Base-by-base conservation (phyloP, 2,113 vertebrate species). In the Triplophysa siluroides region DNA sequence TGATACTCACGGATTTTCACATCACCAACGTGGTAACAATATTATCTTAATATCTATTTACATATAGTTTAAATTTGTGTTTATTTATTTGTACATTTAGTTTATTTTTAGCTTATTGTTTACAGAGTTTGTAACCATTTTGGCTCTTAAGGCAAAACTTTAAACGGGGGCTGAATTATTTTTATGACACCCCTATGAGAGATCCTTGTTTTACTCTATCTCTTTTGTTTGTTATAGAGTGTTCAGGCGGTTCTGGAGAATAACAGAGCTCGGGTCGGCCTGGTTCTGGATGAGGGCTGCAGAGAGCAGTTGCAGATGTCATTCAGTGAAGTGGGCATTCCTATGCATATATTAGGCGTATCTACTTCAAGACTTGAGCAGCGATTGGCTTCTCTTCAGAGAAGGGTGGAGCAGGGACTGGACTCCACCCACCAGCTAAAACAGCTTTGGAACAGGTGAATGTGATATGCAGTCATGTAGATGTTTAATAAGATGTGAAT, bases 381-480 rank as follows among this genome's bases (percentile, higher is more conserved):
- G 0, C 88, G 90, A 38, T 95, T 95, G 94, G 79, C 89, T 47
- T 81, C 85, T n/a, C 82, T 96, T 76, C 89, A 84, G 63, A 89
- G 84, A 87, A 94, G 84, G 80, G 84, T 90, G 66, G 91, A 92
- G 76, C 89, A 87, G 0, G 90, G 94, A 18, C 83, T 89, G 2
- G 87, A 88, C 21, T 77, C 81, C 26, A 77, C 89, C 13, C 90
- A 92, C 0, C 92, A 85, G 0, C 90, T 91, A 0, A 89, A 92
- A 76, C 93, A 88, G 67, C 91, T 95, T 50, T 89, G 91, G 74
- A 78, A 84, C 87, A 95, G 95, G 97, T 98, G 78, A n/a, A 67
- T 41, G 26, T 11, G 7, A 56, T 47, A 77, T 64, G n/a, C 33
- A 1, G 33, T 38, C 33, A 38, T 38, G 6, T 38, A 38, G 23